A percentile compares a stretch with the other conserved stretches of the same genome.
These are phyloP conservation scores for Porites cylindrica DNA, from an alignment of 92 coral and sea anemone species.

Conservation along the genomic window DNA sequence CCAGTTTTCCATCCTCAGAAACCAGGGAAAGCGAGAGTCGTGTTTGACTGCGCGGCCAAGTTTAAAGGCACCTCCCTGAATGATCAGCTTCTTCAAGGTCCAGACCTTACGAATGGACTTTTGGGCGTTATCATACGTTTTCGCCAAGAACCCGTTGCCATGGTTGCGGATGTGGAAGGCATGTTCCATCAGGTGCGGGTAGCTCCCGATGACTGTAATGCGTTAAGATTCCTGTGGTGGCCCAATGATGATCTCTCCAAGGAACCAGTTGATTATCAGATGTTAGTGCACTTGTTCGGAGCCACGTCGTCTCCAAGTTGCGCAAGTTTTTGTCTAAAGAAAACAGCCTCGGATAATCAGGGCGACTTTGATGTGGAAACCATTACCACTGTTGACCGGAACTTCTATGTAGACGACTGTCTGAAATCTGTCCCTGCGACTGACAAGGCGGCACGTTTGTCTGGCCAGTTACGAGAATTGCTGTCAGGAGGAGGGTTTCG, in stretches of 20 bases:
- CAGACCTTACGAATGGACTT: constrained; percentile 53
- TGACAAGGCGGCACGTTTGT: not conserved
- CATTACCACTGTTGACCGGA: not conserved
- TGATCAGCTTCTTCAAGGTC: constrained; percentile 67
- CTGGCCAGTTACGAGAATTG: not conserved
- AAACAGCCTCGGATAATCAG: not conserved
- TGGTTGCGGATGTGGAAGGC: not conserved
- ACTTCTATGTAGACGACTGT: constrained; percentile 57
- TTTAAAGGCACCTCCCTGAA: constrained; percentile 52
- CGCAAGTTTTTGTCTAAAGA: not conserved
- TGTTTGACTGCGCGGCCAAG: constrained; percentile 69
- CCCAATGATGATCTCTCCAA: not conserved
- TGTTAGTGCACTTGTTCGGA: not conserved
- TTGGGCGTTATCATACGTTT: constrained; percentile 62
- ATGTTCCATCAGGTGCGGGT: not conserved
- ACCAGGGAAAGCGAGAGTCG: constrained; percentile 63
- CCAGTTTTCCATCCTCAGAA: constrained; percentile 68
- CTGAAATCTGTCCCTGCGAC: constrained; percentile 26
- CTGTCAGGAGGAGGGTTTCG: constrained; percentile 53
- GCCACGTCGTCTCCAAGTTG: not conserved
- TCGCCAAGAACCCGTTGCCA: constrained; percentile 47
- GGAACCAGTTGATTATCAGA: not conserved
- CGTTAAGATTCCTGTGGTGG: not conserved
- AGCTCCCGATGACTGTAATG: not conserved
- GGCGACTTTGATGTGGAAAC: not conserved